Evolutionary conservation across 2,797 vertebrate species (phyloP), one percentile per base, ranked within the genome.

Genomic region (Gila robusta): DNA sequence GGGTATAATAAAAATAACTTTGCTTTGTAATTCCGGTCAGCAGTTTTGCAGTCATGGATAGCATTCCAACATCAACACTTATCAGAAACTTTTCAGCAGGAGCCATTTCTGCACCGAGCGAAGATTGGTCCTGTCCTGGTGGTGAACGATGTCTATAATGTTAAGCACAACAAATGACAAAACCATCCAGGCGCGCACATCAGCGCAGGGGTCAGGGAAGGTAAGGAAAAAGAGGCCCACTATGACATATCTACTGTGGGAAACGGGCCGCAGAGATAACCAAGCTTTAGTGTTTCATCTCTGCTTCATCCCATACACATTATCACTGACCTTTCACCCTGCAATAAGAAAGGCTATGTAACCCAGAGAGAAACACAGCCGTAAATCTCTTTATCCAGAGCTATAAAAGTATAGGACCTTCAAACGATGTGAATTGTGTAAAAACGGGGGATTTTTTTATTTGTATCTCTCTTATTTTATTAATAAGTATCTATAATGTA

Each of bases 241-340:
- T 69, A 64, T 80, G 64, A 64, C 69, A 69, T 87, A 89, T 91
- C 88, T 89, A 82, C 90, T 88, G 87, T 88, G 88, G 90, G 88
- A 90, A 90, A 89, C 83, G 79, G 87, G 78, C 81, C 1, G 44
- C 23, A 21, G 76, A 84, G 90, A 91, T 91, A 91, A 77, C 81
- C 44, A 0, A 87, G 81, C 74, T 62, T 56, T 82, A 67, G 81
- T 71, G 87, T 87, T 88, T 85, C 86, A 79, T 86, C 88, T 90
- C 77, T 87, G 52, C 49, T 82, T 41, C 41, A 59, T 81, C 87
- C 72, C 67, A 87, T 82, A 81, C 89, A 77, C 83, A 67, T 85
- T 82, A 84, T 83, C 87, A 84, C 79, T 85, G 89, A 88, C 85
- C 83, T 83, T 54, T 90, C 54, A 87, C 84, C 59, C 77, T 41